These are phyloP conservation scores for Rhineura floridana DNA, from an alignment of 2,113 vertebrate genomes.

Conservation along the genomic window DNA sequence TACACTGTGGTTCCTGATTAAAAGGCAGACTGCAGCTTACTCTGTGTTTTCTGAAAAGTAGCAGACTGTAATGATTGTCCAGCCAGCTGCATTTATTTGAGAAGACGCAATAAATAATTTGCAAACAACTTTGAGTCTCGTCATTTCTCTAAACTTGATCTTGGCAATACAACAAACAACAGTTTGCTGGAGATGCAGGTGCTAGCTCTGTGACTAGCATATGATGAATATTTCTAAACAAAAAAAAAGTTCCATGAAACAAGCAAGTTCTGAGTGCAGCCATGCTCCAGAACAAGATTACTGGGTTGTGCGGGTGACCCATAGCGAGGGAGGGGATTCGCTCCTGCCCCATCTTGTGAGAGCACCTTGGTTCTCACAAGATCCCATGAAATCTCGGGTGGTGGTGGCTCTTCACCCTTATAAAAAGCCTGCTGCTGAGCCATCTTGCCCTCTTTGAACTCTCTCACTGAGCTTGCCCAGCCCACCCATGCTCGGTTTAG, in stretches of 20 bases:
- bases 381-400: too few species aligned
- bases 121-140: slow-evolving; percentile 28
- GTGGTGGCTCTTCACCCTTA: too few species aligned
- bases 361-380: too few species aligned
- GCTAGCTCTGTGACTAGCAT: neutral
- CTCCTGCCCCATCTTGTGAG: too few species aligned
- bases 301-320: too few species aligned
- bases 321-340: too few species aligned
- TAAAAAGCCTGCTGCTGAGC: too few species aligned
- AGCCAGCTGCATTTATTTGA: slow-evolving; percentile 38
- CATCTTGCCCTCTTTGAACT: too few species aligned
- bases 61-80: neutral
- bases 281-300: too few species aligned
- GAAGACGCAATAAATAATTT: slow-evolving; percentile 28
- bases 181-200: slow-evolving; percentile 18
- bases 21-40: neutral
- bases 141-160: slow-evolving; percentile 38
- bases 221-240: slow-evolving; percentile 15
- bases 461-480: too few species aligned
- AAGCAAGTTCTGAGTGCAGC: too few species aligned
- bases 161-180: slow-evolving; percentile 43
- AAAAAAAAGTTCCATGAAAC: slow-evolving; percentile 28
- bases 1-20: neutral
- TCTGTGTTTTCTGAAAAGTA: neutral
- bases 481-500: too few species aligned